Base-by-base conservation (phyloP, 1,140 invertebrate genomes). In the Adelges cooleyi region DNA sequence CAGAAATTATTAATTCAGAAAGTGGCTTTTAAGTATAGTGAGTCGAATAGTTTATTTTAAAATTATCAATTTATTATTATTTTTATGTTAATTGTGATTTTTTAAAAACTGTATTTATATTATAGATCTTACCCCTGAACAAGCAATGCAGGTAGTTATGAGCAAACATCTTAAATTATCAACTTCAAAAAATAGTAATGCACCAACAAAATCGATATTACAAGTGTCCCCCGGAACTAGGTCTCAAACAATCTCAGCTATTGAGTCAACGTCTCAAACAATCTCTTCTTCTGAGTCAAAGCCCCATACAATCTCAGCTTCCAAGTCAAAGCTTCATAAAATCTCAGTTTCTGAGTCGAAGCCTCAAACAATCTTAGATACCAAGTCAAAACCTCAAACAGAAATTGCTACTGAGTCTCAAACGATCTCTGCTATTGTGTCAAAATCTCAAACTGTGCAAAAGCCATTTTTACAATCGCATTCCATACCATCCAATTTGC, bases 1-100 rank as follows among this genome's bases (percentile, higher is more conserved):
- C 56, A 62, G 13, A 62, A 62, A 29, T n/a, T 62, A 48, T 62
- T 62, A 22, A 29, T 62, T 3, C 56, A 62, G 46, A 62, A 62
- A 62, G 46, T 62, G 56, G 56, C 56, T 33, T n/a, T 25, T 46
- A 46, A 62, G n/a, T 62, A 48, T 25, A 62, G 56, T 62, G 13
- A 62, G 40, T 62, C n/a, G n/a, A n/a, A 27, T 33, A 15, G 13
- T 33, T 33, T 33, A 33, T 11, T 33, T 33, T 6, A 33, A 33
- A 33, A 6, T 33, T 33, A 6, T 33, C 11, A 33, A 33, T 33
- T 33, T 33, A 33, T 5, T 6, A 6, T 33, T 6, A 33, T 33
- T 33, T 33, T 11, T 33, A 33, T 33, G 29, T 33, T 5, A 33
- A 5, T 6, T 11, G 5, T 33, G 11, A 33, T 33, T 33, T 33